Evolutionary conservation across 2,797 vertebrate species (phyloP), one percentile per base, ranked within the genome.

Genomic region (Psittacula derbiana): DNA sequence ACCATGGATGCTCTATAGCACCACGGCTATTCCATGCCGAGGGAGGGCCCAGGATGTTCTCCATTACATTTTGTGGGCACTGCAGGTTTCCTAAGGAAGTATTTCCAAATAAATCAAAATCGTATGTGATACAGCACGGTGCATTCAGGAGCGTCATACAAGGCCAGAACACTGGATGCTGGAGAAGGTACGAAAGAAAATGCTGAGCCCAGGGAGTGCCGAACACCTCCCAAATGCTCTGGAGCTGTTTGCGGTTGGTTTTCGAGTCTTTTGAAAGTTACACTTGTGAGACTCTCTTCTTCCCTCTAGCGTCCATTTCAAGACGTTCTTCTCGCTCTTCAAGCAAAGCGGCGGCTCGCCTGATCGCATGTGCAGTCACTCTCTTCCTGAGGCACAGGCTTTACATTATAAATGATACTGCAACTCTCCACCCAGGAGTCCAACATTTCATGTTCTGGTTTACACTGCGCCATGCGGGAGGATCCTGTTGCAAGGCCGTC

Each of bases 221-320:
- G 8, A 74, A 65, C 0, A 3, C 15, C 38, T 52, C 40, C n/a
- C 43, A 40, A 27, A 40, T 0, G 1, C 33, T 30, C 43, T 4
- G n/a, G n/a, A 61, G 60, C 33, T 13, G 57, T 49, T 46, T 2
- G 41, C 3, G 23, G 61, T 84, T 33, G 40, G 10, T 44, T 88
- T 58, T 40, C 3, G 14, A 84, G 20, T 1, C 10, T 9, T n/a
- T 10, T 8, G 3, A 2, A 81, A 55, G 33, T 13, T 14, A 14
- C 25, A 9, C 19, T 80, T 91, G 28, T 10, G 62, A 93, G 73
- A 88, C 65, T 69, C 93, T 94, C 76, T 88, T 69, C 91, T 93
- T 65, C 94, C 93, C 92, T 91, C 95, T 95, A 94, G 90, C 8
- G 92, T 38, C 87, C 91, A 14, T 84, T 78, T 43, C 3, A 3